Evolutionary conservation across 2,113 vertebrate species (phyloP), one percentile per base, ranked within the genome.

Genomic region (Pristiophorus japonicus): DNA sequence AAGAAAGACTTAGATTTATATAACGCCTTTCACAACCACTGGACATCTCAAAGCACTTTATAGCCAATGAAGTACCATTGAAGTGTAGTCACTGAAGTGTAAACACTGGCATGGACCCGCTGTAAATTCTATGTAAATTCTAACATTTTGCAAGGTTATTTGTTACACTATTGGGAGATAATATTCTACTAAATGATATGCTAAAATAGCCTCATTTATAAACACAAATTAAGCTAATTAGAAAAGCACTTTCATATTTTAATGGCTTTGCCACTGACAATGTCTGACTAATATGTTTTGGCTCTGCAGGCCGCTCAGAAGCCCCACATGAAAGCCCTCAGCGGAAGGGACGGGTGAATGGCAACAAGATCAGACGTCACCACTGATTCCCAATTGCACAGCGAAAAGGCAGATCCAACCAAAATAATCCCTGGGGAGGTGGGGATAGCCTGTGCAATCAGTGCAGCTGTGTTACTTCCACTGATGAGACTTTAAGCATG

Each of bases 141-240:
- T 42, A 81, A 38, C n/a, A 42, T 38, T 81, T 45, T 88, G 24
- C 45, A 55, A 88, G 47, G 85, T 88, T 88, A 88, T 55, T 88
- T 88, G 51, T 88, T 27, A 88, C 51, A 55, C 85, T 30, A 88
- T 88, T 47, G 45, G 45, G 51, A 27, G 0, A 30, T 11, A 88
- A 88, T 55, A 88, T 55, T 18, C 75, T 81, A 55, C 30, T 55
- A 59, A 88, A 88, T 59, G 85, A 88, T 59, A 88, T 55, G 85
- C 85, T 55, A 30, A 88, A 34, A 88, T 55, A 88, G 85, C 3
- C 27, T 55, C 27, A 59, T 88, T 88, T 88, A 88, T 88, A 88
- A 88, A 88, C 51, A 88, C 85, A 88, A 88, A 88, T 88, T 88
- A 88, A 47, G 85, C 51, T 88, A 88, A 88, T 88, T 88, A 55